Evolutionary conservation across 1,140 invertebrate species (phyloP), one percentile per base, ranked within the genome.

Genomic region (Trissolcus basalis): DNA sequence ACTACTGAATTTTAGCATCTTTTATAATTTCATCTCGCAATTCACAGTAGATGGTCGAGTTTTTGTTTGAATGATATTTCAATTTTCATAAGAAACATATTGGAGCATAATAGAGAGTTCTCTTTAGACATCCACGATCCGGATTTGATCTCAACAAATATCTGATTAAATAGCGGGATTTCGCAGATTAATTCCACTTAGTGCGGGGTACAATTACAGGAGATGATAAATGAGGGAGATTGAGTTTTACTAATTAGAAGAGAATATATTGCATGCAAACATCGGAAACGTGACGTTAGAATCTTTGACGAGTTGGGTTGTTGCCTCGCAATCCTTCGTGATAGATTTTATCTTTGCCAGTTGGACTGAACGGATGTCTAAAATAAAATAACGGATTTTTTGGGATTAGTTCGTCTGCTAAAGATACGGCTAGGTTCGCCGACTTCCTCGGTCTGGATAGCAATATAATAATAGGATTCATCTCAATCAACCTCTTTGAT

Each of bases 131-230:
- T 27, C 6, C 19, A 27, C 6, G 19, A 27, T 27, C 32, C 41
- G 32, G 39, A 36, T 64, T 49, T 55, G 51, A 64, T 54, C 51
- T 35, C 32, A 36, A 53, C 32, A 48, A 49, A 12, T 64, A 64
- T 55, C 61, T 64, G 43, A 64, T 64, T 64, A 55, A 55, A 55
- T 49, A n/a, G n/a, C n/a, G n/a, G n/a, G n/a, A n/a, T n/a, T n/a
- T n/a, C 48, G 33, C 1, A 51, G 51, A 55, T 55, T 65, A 65
- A 39, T 54, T 27, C 45, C 10, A 49, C 11, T 65, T 49, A 47
- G 14, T 47, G 14, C 9, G 13, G 33, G 54, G 36, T 54, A 27
- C 19, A 41, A 64, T 33, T 33, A 44, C 33, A 50, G 47, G 41
- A 43, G 16, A 56, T 65, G 35, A 65, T 33, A 65, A 65, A 65